Conservation (phyloP, 2,113 vertebrate species). For the Notothenia coriiceps region DNA sequence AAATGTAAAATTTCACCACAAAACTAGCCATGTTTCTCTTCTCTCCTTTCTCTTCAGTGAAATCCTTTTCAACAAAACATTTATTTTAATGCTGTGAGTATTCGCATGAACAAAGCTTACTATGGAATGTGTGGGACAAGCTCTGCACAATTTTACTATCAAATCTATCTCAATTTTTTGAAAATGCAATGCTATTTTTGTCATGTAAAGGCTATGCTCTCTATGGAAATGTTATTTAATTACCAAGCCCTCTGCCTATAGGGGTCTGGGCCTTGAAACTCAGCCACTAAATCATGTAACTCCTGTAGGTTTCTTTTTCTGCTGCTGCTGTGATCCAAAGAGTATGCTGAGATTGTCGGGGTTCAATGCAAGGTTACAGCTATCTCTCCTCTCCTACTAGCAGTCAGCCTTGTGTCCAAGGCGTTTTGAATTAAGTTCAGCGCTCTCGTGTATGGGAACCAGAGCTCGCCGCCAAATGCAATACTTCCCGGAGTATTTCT, state of each 20-base stretch:
- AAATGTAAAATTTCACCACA: neutral
- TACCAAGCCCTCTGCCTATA: conserved; percentile 41
- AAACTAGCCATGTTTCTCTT: neutral
- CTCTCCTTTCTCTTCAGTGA: neutral
- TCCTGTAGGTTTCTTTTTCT: conserved; percentile 77
- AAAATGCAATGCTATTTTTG: conserved; percentile 44
- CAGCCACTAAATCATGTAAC: conserved; percentile 80
- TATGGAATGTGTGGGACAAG: conserved; percentile 14
- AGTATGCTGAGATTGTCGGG: conserved; percentile 78
- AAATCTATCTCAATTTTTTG: conserved; percentile 47
- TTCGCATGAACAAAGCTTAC: neutral
- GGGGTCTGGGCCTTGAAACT: conserved; percentile 71
- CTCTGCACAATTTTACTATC: conserved; percentile 57
- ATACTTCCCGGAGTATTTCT: conserved; percentile 86
- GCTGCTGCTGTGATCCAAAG: conserved; percentile 67
- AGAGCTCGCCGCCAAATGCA: conserved; percentile 82
- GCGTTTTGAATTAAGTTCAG: conserved; percentile 80
- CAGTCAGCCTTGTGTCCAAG: conserved; percentile 82
- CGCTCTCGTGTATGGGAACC: conserved; percentile 83
- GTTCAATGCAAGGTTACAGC: conserved; percentile 85
- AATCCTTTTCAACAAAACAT: neutral
- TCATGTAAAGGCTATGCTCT: conserved; percentile 38
- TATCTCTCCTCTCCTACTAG: conserved; percentile 81
- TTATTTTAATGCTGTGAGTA: too few species aligned
- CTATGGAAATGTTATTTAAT: conserved; percentile 56